Conservation (phyloP, 23 tunicate genomes). For the Aplidium turbinatum region DNA sequence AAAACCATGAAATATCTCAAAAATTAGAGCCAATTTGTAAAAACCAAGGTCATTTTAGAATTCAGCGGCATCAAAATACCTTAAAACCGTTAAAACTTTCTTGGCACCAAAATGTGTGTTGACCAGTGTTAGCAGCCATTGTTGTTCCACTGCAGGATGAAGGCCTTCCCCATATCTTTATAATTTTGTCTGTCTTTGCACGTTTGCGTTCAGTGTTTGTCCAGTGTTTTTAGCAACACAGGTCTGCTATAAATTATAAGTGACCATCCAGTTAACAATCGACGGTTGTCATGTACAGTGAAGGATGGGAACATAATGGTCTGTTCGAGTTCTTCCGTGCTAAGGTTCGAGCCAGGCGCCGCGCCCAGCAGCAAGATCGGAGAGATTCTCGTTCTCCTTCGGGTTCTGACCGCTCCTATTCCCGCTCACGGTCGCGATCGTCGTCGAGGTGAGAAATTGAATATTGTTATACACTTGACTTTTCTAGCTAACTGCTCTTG, state of each 20-base stretch:
- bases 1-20: too few species aligned
- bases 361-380: conserved; percentile 22
- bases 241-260: not conserved
- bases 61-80: too few species aligned
- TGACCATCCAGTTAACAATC: not conserved
- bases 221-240: not conserved
- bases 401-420: conserved; percentile 31
- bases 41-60: too few species aligned
- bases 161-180: too few species aligned
- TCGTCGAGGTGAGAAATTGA: conserved; percentile 31
- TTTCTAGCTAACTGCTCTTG: too few species aligned
- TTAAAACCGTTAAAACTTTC: too few species aligned
- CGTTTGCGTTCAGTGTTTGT: too few species aligned
- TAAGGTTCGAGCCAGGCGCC: conserved; percentile 74
- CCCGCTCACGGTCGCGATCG: conserved; percentile 63
- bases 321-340: conserved; percentile 92
- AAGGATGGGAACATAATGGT: conserved; percentile 97
- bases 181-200: too few species aligned
- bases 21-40: too few species aligned
- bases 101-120: too few species aligned
- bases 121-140: too few species aligned
- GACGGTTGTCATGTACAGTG: conserved; percentile 30
- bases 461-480: not conserved
- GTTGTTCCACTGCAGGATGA: too few species aligned
- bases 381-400: conserved; percentile 25